Evolutionary conservation across 2,113 vertebrate genomes (phyloP).

Genomic region (Benitochromis conjunctus): DNA sequence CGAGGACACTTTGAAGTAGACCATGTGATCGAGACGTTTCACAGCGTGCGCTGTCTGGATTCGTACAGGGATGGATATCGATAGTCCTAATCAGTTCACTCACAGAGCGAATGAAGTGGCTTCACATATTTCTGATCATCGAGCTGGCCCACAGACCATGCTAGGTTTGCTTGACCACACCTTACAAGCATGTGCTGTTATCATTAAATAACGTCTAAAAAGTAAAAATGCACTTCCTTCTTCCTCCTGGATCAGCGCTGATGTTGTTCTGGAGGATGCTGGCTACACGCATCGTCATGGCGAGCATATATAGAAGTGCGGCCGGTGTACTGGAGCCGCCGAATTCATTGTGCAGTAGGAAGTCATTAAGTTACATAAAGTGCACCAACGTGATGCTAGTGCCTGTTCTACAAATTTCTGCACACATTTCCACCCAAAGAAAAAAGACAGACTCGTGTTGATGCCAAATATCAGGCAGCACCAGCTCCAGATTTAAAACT

Average conservation of each 20-base stretch:
- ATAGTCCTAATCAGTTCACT: background rate
- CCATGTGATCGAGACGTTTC: background rate
- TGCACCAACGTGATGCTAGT: background rate
- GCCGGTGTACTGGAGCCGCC: background rate
- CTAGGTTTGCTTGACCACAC: background rate
- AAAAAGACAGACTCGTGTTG: background rate
- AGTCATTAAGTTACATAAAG: background rate
- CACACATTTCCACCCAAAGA: background rate
- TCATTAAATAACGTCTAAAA: background rate
- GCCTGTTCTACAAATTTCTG: background rate
- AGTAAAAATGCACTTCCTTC: background rate
- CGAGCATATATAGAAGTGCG: background rate
- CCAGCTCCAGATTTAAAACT: background rate
- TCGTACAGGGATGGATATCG: background rate
- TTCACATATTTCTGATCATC: background rate
- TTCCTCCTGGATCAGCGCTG: background rate
- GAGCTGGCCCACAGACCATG: background rate
- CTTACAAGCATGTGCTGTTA: too few relatives aligned
- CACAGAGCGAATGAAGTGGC: background rate
- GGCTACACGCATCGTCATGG: background rate
- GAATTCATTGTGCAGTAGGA: background rate
- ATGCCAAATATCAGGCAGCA: background rate
- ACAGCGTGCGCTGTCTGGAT: background rate
- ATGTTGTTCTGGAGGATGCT: background rate
- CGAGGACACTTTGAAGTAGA: background rate